These are phyloP conservation scores for Salminus brasiliensis DNA, from an alignment of 2,113 vertebrate species.

Conservation along the genomic window DNA sequence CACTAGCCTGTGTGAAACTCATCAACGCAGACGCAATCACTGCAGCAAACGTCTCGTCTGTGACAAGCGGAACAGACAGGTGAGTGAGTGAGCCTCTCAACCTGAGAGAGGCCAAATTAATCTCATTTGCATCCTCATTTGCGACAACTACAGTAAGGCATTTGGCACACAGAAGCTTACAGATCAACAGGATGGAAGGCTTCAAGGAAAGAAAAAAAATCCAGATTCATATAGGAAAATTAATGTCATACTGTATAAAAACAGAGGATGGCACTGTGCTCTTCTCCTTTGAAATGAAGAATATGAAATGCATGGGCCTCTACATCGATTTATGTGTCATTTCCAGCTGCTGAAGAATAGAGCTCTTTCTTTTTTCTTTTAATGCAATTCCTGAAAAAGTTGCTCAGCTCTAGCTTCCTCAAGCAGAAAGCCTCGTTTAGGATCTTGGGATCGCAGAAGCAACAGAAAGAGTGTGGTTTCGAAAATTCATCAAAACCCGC, in stretches of 20 bases:
- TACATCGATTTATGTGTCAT: too few species aligned
- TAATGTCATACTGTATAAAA: background rate
- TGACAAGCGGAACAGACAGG: conserved; percentile 2
- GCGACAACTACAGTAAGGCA: conserved; percentile 26
- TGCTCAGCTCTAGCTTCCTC: background rate
- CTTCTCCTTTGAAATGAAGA: background rate
- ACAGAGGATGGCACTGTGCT: conserved; percentile 6
- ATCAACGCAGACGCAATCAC: conserved; percentile 9
- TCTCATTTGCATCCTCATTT: conserved; percentile 55
- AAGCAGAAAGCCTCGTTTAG: background rate
- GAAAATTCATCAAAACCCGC: conserved; percentile 57
- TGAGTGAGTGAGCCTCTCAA: conserved; percentile 33
- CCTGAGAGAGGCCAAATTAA: conserved; percentile 28
- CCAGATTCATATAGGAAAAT: background rate
- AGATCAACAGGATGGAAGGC: background rate
- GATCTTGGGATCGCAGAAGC: background rate
- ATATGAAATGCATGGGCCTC: background rate
- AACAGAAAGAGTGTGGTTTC: conserved; percentile 24
- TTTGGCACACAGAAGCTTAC: background rate
- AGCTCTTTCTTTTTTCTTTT: too few species aligned
- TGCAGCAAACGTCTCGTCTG: conserved; percentile 39
- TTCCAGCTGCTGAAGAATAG: background rate
- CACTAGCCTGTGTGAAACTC: conserved; percentile 3
- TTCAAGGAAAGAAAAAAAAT: too few species aligned
- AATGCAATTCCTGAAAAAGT: background rate